Base-by-base conservation (phyloP, 2,888 invertebrate genomes). In the Cosmia trapezina region DNA sequence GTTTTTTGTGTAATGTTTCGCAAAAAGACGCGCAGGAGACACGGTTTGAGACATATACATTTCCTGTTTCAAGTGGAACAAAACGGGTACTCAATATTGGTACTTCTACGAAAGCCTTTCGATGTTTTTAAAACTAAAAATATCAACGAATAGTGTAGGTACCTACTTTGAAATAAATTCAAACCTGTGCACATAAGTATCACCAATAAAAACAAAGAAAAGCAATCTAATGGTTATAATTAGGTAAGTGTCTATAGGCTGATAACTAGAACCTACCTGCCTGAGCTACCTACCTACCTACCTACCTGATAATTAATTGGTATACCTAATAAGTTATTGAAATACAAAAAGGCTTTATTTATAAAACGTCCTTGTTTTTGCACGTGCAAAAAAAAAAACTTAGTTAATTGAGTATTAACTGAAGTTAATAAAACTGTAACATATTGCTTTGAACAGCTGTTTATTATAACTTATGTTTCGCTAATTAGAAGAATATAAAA, bases 371-470 rank as follows among this genome's bases (percentile, higher is more conserved):
- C n/a, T n/a, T n/a, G 0, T 37, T 73, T 28, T 54, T 37, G 1
- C 19, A 12, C 19, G 8, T 22, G 41, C 43, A 17, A 49, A 22
- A 22, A 11, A 6, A 49, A 12, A 9, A 51, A 59, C 11, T 11
- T 14, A 47, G 11, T 45, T 72, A 57, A 53, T 62, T 57, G 28
- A 37, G 14, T 49, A n/a, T 51, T 60, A 14, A 54, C 5, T 59
- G 43, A 28, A 37, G 4, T 11, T 22, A 47, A 28, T 53, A 51
- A 60, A 56, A 79, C 12, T 62, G 22, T 33, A 56, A 33, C 12
- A 53, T 45, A 37, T 54, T 60, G 9, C 49, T 67, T 66, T 66
- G 8, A 57, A 62, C 61, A 77, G 76, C 45, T 67, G 80, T 41
- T 66, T 43, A 54, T 51, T 33, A 41, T 41, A 33, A 19, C n/a